Evolutionary conservation across 2,113 vertebrate species (phyloP), one percentile per base, ranked within the genome.

Genomic region (Odocoileus hemionus): DNA sequence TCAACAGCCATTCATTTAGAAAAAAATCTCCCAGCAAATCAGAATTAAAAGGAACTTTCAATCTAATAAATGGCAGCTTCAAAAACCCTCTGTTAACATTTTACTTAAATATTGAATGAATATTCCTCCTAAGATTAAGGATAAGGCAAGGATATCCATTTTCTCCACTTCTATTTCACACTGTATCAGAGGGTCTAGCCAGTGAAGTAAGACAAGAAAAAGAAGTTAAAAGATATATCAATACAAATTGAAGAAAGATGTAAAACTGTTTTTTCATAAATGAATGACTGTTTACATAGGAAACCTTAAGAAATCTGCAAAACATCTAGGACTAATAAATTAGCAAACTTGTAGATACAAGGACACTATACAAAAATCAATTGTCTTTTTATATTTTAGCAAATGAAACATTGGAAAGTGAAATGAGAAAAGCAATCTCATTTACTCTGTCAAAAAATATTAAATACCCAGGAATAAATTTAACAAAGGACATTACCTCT

Each of bases 341-440:
- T 79, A 94, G n/a, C 43, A 91, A 80, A 96, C 50, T 21, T 89
- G 6, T 64, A 87, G 80, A 25, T 67, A 93, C 26, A 82, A 92
- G 57, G 57, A 25, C 60, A 83, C 89, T 58, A 89, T 23, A 47
- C 43, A 79, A 94, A 95, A 97, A 92, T 91, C 96, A 89, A 89
- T 55, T 64, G 67, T 76, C 55, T 57, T 97, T 95, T 97, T 84
- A 70, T 47, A 61, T 97, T 94, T 80, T 67, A 92, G 39, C 54
- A 36, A 36, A 23, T 76, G 61, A 79, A 76, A 96, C 93, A 89
- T 12, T 94, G 21, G 85, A 92, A 89, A 87, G 70, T 89, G 16
- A 96, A 95, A 96, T 95, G 52, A 87, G n/a, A 79, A 92, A 94
- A 95, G 61, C 55, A 94, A 64, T 96, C 87, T 95, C 78, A 90